A percentile compares a stretch with the other conserved stretches of the same genome.
These are phyloP conservation scores for Bombus soroeensis DNA, from an alignment of 1,140 invertebrate species.

Conservation along the genomic window DNA sequence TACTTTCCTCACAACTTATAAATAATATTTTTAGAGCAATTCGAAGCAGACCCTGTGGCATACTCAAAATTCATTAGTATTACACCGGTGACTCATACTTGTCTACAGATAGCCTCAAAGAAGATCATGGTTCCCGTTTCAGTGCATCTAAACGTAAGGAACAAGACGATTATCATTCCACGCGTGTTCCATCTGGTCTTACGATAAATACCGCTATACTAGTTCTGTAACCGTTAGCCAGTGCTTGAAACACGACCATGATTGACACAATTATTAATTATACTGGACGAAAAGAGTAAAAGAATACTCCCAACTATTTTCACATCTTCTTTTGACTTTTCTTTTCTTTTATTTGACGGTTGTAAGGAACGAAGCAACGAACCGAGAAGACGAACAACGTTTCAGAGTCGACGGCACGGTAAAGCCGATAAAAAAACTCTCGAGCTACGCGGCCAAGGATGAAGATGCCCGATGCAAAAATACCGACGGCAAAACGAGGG, in stretches of 20 bases:
- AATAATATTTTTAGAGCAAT: background rate
- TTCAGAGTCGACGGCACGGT: background rate
- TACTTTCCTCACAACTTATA: background rate
- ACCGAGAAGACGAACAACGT: background rate
- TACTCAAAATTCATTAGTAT: background rate
- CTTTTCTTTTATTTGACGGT: background rate
- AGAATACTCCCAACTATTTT: background rate
- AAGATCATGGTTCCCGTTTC: background rate
- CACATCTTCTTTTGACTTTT: background rate
- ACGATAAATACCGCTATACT: slow-evolving; percentile 39
- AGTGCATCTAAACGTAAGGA: background rate
- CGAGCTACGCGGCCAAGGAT: slow-evolving; percentile 10
- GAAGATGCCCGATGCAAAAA: slow-evolving; percentile 9
- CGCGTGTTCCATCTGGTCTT: slow-evolving; percentile 14
- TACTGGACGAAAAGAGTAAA: background rate
- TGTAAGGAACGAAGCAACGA: background rate
- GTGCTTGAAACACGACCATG: background rate
- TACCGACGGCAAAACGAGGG: background rate
- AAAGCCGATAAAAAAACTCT: background rate
- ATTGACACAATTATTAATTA: slow-evolving; percentile 11
- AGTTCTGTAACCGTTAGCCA: slow-evolving; percentile 27
- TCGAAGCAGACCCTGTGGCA: background rate
- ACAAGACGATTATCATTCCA: slow-evolving; percentile 24
- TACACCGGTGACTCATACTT: background rate
- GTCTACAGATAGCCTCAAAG: background rate